A percentile compares a stretch with the other conserved stretches of the same genome.
Evolutionary conservation across 2,113 vertebrate genomes (phyloP).

Genomic region (Sander vitreus): DNA sequence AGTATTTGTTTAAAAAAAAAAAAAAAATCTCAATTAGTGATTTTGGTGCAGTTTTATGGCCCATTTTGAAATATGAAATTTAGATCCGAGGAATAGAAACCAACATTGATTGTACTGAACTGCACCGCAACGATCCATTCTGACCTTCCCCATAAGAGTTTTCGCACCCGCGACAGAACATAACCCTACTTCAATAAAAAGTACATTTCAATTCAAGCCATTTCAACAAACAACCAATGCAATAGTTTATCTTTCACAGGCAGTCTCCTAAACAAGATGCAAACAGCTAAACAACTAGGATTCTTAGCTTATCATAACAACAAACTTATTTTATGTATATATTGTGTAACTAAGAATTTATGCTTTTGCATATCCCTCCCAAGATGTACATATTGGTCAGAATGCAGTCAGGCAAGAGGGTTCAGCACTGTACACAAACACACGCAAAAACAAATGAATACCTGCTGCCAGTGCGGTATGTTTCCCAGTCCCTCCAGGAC

Average conservation of each 20-base stretch:
- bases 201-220: too few species aligned
- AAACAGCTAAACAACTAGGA: neutral
- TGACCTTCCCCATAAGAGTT: neutral
- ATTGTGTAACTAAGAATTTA: neutral
- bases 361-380: neutral
- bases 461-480: neutral
- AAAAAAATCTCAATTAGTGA: neutral
- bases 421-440: conserved; percentile 8
- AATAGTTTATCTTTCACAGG: neutral
- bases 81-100: neutral
- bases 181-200: too few species aligned
- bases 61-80: neutral
- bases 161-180: too few species aligned
- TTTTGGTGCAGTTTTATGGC: neutral
- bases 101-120: neutral
- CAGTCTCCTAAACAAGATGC: neutral
- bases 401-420: neutral
- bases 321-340: neutral
- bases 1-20: neutral
- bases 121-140: neutral
- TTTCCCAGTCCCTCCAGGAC: neutral
- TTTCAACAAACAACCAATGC: neutral
- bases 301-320: neutral
- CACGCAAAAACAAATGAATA: conserved; percentile 8
- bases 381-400: neutral